A percentile compares a stretch with the other conserved stretches of the same genome.
Evolutionary conservation across 2,888 invertebrate species (phyloP).

Genomic region (Lottia scabra): DNA sequence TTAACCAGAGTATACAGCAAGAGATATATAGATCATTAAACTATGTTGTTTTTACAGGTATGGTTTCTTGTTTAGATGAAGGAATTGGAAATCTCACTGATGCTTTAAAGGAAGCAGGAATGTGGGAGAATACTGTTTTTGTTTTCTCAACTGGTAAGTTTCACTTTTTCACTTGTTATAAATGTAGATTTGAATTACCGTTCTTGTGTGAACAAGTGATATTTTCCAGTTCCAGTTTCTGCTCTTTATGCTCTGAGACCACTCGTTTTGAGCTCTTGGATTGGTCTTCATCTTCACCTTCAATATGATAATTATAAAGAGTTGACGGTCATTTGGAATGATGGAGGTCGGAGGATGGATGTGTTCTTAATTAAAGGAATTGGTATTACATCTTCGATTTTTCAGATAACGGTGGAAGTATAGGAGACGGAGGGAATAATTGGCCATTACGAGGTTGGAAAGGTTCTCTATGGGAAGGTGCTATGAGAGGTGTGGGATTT

Average conservation of each 20-base stretch:
- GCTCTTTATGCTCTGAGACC: too few species aligned
- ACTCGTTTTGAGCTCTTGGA: too few species aligned
- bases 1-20: too few species aligned
- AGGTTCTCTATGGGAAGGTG: neutral
- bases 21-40: neutral
- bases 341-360: neutral
- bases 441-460: slow-evolving; percentile 56
- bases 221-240: too few species aligned
- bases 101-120: slow-evolving; percentile 76
- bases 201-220: too few species aligned
- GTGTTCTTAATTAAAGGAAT: neutral
- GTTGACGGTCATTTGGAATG: too few species aligned
- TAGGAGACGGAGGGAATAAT: slow-evolving; percentile 58
- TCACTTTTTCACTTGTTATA: too few species aligned
- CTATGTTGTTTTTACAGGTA: slow-evolving; percentile 68
- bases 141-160: slow-evolving; percentile 80
- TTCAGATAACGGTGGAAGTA: slow-evolving; percentile 70
- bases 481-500: neutral
- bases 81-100: slow-evolving; percentile 83
- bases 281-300: too few species aligned
- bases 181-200: too few species aligned
- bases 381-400: neutral
- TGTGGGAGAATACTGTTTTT: slow-evolving; percentile 85
- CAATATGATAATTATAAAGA: too few species aligned
- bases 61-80: slow-evolving; percentile 86